Conservation (phyloP, 2,888 invertebrate genomes). For the Lydus trimaculatus region DNA sequence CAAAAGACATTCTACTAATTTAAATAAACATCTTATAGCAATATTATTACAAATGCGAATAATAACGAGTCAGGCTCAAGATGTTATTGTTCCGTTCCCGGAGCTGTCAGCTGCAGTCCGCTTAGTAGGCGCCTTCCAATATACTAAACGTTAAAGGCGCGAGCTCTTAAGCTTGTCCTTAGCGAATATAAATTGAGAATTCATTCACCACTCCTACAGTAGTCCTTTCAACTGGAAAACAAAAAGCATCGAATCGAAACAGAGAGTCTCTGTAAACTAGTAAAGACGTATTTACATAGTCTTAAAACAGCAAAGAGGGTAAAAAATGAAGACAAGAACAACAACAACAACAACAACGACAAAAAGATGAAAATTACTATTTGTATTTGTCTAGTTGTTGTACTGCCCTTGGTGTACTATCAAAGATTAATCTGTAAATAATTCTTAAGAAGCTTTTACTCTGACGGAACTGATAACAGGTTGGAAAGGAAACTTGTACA, state of each 20-base stretch:
- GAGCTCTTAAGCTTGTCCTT: constrained; percentile 52
- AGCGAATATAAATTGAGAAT: constrained; percentile 58
- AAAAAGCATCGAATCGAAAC: constrained; percentile 50
- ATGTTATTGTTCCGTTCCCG: constrained; percentile 54
- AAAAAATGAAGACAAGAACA: constrained; percentile 53
- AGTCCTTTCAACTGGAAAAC: constrained; percentile 41
- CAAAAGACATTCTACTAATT: constrained; percentile 50
- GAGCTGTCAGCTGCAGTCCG: constrained; percentile 49
- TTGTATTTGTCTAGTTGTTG: constrained; percentile 47
- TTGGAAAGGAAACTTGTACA: constrained; percentile 1
- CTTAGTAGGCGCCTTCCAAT: constrained; percentile 15
- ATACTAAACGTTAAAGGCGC: constrained; percentile 31
- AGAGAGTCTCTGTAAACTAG: constrained; percentile 39
- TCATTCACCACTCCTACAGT: constrained; percentile 42
- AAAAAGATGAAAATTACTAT: constrained; percentile 50
- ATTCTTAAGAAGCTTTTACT: constrained; percentile 13
- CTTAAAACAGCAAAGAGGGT: constrained; percentile 28
- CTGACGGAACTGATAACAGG: constrained; percentile 9
- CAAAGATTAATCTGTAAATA: constrained; percentile 56
- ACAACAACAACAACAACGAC: not conserved
- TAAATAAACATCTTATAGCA: constrained; percentile 57
- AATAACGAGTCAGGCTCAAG: constrained; percentile 51
- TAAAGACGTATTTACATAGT: constrained; percentile 54
- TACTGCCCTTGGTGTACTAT: constrained; percentile 49
- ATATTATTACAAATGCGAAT: constrained; percentile 56